Evolutionary conservation across 2,888 invertebrate genomes (phyloP).

Genomic region (Allophyes oxyacanthae): DNA sequence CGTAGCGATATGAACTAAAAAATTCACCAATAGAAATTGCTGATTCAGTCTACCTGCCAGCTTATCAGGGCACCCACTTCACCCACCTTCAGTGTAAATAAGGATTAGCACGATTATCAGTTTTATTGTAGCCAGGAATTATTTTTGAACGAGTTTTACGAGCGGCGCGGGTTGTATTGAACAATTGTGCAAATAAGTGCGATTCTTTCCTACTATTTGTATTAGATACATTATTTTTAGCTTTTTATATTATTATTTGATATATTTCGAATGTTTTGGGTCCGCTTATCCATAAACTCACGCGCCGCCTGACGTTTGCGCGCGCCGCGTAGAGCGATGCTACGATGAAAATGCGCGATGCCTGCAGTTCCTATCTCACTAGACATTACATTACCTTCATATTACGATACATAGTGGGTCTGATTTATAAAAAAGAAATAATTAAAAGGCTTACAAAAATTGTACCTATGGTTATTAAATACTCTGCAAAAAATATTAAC

Average conservation of each 20-base stretch:
- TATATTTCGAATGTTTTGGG: slow-evolving; percentile 39
- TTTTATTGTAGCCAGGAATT: slow-evolving; percentile 78
- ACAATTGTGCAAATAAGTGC: slow-evolving; percentile 83
- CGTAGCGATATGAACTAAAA: slow-evolving; percentile 63
- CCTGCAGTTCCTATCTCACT: background rate
- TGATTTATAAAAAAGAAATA: too few species aligned
- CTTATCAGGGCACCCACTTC: slow-evolving; percentile 84
- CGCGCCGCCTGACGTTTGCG: slow-evolving; percentile 17
- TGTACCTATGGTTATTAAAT: too few species aligned
- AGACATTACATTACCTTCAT: background rate
- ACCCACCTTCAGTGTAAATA: slow-evolving; percentile 83
- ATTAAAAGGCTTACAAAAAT: too few species aligned
- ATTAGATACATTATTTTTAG: slow-evolving; percentile 66
- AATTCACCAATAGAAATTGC: slow-evolving; percentile 76
- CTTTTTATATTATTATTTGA: slow-evolving; percentile 37
- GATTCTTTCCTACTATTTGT: slow-evolving; percentile 68
- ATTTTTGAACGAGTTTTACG: slow-evolving; percentile 72
- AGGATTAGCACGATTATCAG: slow-evolving; percentile 85
- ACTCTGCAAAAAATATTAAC: too few species aligned
- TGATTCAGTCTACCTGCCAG: slow-evolving; percentile 71
- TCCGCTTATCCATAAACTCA: slow-evolving; percentile 33
- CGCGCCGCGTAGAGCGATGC: slow-evolving; percentile 43
- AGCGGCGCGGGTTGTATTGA: slow-evolving; percentile 63
- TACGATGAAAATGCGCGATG: slow-evolving; percentile 3
- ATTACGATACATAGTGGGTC: background rate